Conservation (phyloP, 2,797 vertebrate species). For the Parauchenoglanis ngamensis region DNA sequence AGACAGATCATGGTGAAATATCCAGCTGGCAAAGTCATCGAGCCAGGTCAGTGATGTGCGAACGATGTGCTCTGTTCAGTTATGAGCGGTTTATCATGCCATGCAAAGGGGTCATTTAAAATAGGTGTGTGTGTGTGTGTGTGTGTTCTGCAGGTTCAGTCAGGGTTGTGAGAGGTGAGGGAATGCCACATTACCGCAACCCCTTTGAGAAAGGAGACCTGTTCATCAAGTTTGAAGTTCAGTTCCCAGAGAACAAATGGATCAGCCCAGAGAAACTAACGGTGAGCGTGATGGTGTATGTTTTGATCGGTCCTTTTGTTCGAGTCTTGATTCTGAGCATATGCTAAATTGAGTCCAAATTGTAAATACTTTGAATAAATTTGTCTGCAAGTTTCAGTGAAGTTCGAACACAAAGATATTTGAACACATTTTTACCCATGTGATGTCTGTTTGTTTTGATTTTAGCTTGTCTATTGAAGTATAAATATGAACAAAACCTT, state of each 20-base stretch:
- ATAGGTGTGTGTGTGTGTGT: neutral
- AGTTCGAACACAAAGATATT: neutral
- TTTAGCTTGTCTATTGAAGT: neutral
- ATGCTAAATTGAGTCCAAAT: neutral
- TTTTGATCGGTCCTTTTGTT: neutral
- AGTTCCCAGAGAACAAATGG: conserved; percentile 98
- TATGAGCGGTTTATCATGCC: too few species aligned
- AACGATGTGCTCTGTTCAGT: neutral
- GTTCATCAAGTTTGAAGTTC: conserved; percentile 95
- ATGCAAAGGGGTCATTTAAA: neutral
- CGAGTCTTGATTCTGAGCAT: neutral
- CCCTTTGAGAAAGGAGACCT: conserved; percentile 98
- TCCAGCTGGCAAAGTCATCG: conserved; percentile 95
- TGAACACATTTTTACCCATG: neutral
- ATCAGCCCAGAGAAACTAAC: conserved; percentile 93
- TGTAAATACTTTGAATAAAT: neutral
- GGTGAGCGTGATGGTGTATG: conserved; percentile 72
- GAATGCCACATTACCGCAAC: conserved; percentile 98
- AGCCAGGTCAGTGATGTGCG: conserved; percentile 82
- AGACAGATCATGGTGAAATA: conserved; percentile 97
- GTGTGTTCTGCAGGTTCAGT: conserved; percentile 79
- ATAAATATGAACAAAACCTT: neutral
- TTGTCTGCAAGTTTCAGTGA: neutral
- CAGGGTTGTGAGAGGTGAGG: conserved; percentile 91
- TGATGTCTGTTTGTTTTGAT: neutral